These are phyloP conservation scores for Strigamia transsilvanica DNA, from an alignment of 2,888 invertebrate genomes.

Conservation along the genomic window DNA sequence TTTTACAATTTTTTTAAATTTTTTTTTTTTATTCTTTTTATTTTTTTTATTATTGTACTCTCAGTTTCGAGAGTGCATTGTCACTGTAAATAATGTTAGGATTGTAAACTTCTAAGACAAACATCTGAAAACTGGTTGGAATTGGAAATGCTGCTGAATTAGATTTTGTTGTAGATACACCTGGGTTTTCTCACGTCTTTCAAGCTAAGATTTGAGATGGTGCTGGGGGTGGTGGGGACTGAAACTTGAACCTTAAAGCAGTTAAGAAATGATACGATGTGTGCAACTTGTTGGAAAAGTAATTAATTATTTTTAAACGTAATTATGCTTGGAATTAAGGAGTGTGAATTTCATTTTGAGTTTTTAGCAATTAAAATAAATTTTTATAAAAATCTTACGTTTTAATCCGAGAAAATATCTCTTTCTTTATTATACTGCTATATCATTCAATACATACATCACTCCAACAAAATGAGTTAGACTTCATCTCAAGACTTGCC, in stretches of 20 bases:
- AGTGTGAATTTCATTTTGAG: neutral
- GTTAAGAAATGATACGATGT: neutral
- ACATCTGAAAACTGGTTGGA: neutral
- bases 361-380: neutral
- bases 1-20: neutral
- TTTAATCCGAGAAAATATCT: neutral
- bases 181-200: neutral
- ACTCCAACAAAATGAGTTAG: neutral
- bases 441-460: conserved; percentile 34
- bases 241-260: neutral
- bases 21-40: too few species aligned
- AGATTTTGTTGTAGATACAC: conserved; percentile 7
- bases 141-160: neutral
- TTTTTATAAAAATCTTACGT: neutral
- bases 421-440: neutral
- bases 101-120: neutral
- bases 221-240: neutral
- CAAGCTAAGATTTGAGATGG: neutral
- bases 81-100: conserved; percentile 31
- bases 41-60: neutral
- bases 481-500: neutral
- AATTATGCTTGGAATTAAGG: neutral
- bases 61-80: conserved; percentile 5
- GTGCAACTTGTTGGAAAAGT: neutral
- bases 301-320: neutral